Base-by-base conservation (phyloP, 2,888 invertebrate species). In the Troilus luridus region DNA sequence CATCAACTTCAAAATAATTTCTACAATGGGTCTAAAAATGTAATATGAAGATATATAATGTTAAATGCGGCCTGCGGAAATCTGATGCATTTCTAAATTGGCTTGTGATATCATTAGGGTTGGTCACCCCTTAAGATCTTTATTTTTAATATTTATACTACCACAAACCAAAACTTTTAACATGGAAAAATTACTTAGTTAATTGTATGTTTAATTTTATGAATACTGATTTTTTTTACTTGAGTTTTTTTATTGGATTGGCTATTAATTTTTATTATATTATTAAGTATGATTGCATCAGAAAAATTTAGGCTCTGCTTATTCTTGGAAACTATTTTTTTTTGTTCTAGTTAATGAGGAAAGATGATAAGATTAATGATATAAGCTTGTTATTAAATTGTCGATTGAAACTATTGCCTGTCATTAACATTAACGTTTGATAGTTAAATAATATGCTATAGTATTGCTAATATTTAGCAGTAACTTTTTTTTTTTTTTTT, bases 381-480 rank as follows among this genome's bases (percentile, higher is more conserved):
- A n/a, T 58, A 56, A 56, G 85, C 85, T 85, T 85, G 85, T 85
- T 56, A 56, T 85, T 56, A n/a, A 85, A 85, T 21, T 85, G 56
- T 85, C 85, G 56, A 56, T 85, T 85, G 56, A 56, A 56, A 85
- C 85, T 58, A 58, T 27, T 90, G 90, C 90, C 59, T 90, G 90
- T 77, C 59, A 58, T 72, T 90, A 77, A 90, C 56, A 72, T 90
- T 77, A 90, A 72, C 67, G 41, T 77, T 56, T 77, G 67, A 77
- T 77, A 77, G 72, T 90, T 21, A n/a, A 77, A 67, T 58, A 72
- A 67, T 90, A 77, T 90, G 90, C 90, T 77, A 72, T 77, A 56
- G 90, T 90, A 77, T 72, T 90, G 90, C 90, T 64, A 90, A 90
- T 77, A 24, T 62, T 56, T 90, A 90, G 90, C 77, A 77, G 90